Base-by-base conservation (phyloP, 2,797 vertebrate species). In the Sebastes glaucus region DNA sequence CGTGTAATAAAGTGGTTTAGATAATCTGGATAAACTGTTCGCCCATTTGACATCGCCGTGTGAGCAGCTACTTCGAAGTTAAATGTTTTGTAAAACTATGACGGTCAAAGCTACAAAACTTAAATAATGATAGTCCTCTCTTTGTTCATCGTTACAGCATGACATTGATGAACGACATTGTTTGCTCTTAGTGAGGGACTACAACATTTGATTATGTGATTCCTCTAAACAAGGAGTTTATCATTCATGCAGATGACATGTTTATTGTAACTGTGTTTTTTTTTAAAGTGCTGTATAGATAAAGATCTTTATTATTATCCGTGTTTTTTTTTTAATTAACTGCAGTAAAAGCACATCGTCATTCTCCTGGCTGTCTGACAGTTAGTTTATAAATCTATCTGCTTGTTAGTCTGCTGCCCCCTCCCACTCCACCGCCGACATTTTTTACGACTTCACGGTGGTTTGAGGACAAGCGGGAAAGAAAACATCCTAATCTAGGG, bases 401-500 rank as follows among this genome's bases (percentile, higher is more conserved):
- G 72, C 77, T 84, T 70, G 77, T 80, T 78, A 46, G 55, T 77
- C 30, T 72, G 28, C 30, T 72, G 28, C 22, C 22, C n/a, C 22
- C 55, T 6, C 18, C 23, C 62, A 22, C 35, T 55, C 20, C 62
- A 75, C 30, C 55, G 76, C 64, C 78, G 72, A 8, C 38, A 70
- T 67, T 71, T 84, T 73, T 74, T 73, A 69, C 75, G 84, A 71
- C 80, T 82, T 87, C 59, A 28, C 70, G 82, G 80, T 85, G 84
- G 89, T 88, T 82, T 80, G 83, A 91, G 89, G 83, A 90, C 80
- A 62, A 84, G 88, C 33, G 13, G 80, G 78, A 87, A 83, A 78
- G 87, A 92, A 94, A 93, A 93, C 87, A 90, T 92, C 85, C 85
- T 89, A 94, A 95, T 94, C 92, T 94, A 93, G 93, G 94, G 87